phyloP scores from a whole-genome alignment of 2,797 vertebrate genomes.

The Ceryle rudis region DNA sequence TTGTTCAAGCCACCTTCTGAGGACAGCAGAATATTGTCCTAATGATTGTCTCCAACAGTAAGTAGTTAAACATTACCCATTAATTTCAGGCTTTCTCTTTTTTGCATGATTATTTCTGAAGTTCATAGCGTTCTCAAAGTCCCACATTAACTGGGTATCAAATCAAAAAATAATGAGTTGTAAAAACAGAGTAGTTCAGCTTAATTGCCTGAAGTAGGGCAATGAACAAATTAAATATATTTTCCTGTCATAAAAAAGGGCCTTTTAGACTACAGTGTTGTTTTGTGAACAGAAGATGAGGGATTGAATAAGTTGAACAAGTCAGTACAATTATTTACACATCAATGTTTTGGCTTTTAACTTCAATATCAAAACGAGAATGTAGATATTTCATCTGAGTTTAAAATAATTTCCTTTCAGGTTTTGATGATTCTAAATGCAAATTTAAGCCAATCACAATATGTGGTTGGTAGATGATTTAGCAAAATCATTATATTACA shows the following conservation, averaged over 20 bases:
- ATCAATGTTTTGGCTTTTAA: not conserved
- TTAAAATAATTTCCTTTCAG: not conserved
- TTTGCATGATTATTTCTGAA: not conserved
- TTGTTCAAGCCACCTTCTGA: not conserved
- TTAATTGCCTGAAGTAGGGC: not conserved
- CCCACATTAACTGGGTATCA: not conserved
- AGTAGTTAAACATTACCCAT: not conserved
- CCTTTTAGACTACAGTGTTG: not conserved
- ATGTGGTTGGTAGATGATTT: not conserved
- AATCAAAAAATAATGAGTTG: not conserved
- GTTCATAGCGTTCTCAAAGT: not conserved
- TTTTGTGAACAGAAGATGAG: not conserved
- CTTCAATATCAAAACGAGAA: not conserved
- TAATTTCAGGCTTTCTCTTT: not conserved
- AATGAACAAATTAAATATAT: not conserved
- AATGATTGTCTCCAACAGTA: not conserved
- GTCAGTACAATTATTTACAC: not conserved
- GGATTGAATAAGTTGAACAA: not conserved
- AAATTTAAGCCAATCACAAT: not conserved
- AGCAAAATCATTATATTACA: not conserved
- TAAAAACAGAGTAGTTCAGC: not conserved
- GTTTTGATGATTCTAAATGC: not conserved
- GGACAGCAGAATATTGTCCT: not conserved
- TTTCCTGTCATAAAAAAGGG: not conserved
- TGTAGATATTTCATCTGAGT: not conserved